Conservation (phyloP, 2,888 invertebrate species). For the Apotomis turbidana region DNA sequence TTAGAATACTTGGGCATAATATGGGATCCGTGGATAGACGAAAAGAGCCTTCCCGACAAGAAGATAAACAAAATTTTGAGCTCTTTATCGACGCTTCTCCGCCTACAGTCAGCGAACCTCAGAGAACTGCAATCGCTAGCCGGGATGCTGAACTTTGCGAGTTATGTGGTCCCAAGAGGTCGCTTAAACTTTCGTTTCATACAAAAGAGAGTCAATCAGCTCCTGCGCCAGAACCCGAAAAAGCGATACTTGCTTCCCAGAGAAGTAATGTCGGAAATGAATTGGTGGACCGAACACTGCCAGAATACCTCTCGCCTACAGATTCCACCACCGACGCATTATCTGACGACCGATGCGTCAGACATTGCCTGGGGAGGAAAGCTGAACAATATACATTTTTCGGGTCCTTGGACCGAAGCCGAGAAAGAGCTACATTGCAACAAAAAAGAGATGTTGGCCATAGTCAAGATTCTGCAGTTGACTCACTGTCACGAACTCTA, state of each 20-base stretch:
- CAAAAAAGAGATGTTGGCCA: too few relatives aligned
- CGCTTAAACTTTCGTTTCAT: constrained; percentile 36
- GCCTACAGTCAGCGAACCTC: not conserved
- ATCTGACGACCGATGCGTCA: constrained; percentile 45
- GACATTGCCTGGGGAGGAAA: constrained; percentile 43
- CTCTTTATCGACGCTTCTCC: too few relatives aligned
- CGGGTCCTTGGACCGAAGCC: too few relatives aligned
- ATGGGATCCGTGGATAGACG: constrained; percentile 26
- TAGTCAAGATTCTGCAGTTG: too few relatives aligned
- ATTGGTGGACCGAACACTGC: not conserved
- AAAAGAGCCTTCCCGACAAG: constrained; percentile 39
- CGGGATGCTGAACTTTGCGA: constrained; percentile 43
- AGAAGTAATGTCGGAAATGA: not conserved
- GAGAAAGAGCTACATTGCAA: too few relatives aligned
- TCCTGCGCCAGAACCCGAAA: too few relatives aligned
- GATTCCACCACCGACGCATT: constrained; percentile 13
- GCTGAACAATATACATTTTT: constrained; percentile 4
- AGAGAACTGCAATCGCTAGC: constrained; percentile 31
- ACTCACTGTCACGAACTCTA: too few relatives aligned
- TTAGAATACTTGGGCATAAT: not conserved
- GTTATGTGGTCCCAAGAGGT: constrained; percentile 40
- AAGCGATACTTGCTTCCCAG: not conserved
- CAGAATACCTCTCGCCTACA: too few relatives aligned
- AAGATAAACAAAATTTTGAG: not conserved
- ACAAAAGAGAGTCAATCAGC: not conserved